A percentile compares a stretch with the other conserved stretches of the same genome.
Conservation (phyloP, 1,140 invertebrate species). For the Hormaphis cornu region DNA sequence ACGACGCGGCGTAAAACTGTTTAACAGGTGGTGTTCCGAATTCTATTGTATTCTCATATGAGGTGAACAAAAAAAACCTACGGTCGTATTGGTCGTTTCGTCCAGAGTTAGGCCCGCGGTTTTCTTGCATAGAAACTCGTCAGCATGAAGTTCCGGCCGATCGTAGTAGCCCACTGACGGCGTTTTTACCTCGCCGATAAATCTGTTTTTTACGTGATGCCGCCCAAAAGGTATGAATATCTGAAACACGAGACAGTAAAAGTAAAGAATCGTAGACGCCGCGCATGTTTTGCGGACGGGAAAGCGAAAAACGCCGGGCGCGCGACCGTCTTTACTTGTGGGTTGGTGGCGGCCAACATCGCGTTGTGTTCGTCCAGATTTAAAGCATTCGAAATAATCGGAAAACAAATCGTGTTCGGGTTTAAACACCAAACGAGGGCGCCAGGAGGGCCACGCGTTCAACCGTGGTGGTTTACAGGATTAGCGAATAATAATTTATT, state of each 20-base stretch:
- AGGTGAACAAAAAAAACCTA: neutral
- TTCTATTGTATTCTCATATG: too few relatives aligned
- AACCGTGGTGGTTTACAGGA: too few relatives aligned
- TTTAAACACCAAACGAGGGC: neutral
- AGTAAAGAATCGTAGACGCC: neutral
- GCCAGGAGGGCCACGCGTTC: neutral
- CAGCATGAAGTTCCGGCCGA: conserved; percentile 50
- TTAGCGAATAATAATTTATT: too few relatives aligned
- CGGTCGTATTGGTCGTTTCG: neutral
- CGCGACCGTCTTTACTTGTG: too few relatives aligned
- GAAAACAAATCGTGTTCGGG: neutral
- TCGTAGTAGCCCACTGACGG: conserved; percentile 42
- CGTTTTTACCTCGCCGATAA: conserved; percentile 56
- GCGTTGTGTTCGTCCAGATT: conserved; percentile 46
- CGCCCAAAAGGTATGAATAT: conserved; percentile 82
- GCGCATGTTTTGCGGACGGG: too few relatives aligned
- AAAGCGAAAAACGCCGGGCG: too few relatives aligned
- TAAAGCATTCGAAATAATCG: conserved; percentile 21
- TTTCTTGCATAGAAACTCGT: conserved; percentile 20
- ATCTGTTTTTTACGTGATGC: conserved; percentile 57
- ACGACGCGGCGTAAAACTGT: too few relatives aligned
- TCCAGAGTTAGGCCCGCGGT: neutral
- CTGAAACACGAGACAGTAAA: conserved; percentile 43
- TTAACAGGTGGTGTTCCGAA: too few relatives aligned
- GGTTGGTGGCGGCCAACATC: conserved; percentile 72